Percentiles rank a stretch among this genome's conserved stretches.
Evolutionary conservation across 1,140 invertebrate genomes (phyloP).

Genomic region (Trissolcus basalis): DNA sequence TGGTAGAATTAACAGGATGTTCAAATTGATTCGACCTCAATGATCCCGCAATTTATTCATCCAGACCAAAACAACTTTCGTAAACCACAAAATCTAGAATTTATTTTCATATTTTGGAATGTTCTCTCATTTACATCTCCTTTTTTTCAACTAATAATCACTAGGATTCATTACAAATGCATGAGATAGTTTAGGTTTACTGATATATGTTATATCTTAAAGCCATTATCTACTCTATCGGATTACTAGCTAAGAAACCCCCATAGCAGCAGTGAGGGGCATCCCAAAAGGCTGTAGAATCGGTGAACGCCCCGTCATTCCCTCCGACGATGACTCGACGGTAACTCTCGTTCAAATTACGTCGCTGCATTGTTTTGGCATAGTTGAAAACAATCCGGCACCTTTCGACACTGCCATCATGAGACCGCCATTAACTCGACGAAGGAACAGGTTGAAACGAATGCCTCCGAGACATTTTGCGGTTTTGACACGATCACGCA

Average conservation of each 20-base stretch:
- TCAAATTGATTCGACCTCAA: conserved; percentile 64
- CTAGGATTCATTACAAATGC: too few relatives aligned
- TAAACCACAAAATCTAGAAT: too few relatives aligned
- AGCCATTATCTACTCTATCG: not conserved
- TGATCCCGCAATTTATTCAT: conserved; percentile 59
- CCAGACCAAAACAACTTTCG: conserved; percentile 23
- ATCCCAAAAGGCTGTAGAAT: conserved; percentile 38
- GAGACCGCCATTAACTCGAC: conserved; percentile 18
- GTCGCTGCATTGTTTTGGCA: conserved; percentile 41
- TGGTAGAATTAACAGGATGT: conserved; percentile 63
- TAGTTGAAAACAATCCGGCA: conserved; percentile 47
- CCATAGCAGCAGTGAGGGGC: conserved; percentile 19
- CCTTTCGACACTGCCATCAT: conserved; percentile 13
- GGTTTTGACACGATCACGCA: conserved; percentile 22
- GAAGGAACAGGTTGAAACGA: conserved; percentile 9
- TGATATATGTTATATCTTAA: too few relatives aligned
- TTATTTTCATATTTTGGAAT: too few relatives aligned
- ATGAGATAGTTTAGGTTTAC: too few relatives aligned
- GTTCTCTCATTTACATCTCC: too few relatives aligned
- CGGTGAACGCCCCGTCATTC: conserved; percentile 32
- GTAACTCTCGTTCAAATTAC: conserved; percentile 46
- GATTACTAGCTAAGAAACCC: conserved; percentile 40
- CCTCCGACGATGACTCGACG: conserved; percentile 40
- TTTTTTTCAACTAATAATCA: too few relatives aligned
- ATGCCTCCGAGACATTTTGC: conserved; percentile 26